Percentiles rank a stretch among this genome's conserved stretches.
These are phyloP conservation scores for Aricia artaxerxes DNA, from an alignment of 2,888 invertebrate species.

Conservation along the genomic window DNA sequence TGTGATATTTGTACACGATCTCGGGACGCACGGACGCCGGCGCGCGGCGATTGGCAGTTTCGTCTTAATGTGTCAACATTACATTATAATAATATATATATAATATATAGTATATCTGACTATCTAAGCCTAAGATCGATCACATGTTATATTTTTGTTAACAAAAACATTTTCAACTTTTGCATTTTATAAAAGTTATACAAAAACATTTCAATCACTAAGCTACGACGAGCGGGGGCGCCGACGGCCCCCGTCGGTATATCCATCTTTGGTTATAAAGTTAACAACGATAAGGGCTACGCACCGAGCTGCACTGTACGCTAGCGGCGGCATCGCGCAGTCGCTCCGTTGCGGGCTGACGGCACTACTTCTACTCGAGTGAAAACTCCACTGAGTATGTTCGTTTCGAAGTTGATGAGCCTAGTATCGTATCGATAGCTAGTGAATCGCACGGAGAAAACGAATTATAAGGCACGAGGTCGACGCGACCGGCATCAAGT, in stretches of 20 bases:
- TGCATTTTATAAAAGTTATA: slow-evolving; percentile 74
- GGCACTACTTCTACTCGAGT: slow-evolving; percentile 37
- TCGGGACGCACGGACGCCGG: slow-evolving; percentile 43
- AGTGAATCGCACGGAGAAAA: slow-evolving; percentile 69
- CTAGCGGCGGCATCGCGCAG: slow-evolving; percentile 34
- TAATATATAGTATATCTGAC: slow-evolving; percentile 47
- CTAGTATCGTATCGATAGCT: slow-evolving; percentile 49
- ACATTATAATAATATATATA: slow-evolving; percentile 34
- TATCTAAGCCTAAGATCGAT: slow-evolving; percentile 72
- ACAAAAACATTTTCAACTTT: slow-evolving; percentile 66
- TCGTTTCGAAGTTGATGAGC: slow-evolving; percentile 33
- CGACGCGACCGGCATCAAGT: slow-evolving; percentile 57
- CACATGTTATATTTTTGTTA: slow-evolving; percentile 69
- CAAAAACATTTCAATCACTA: slow-evolving; percentile 72
- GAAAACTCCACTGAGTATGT: slow-evolving; percentile 45
- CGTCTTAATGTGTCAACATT: slow-evolving; percentile 41
- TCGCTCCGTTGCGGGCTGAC: slow-evolving; percentile 33
- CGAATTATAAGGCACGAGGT: slow-evolving; percentile 73
- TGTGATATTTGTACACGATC: slow-evolving; percentile 48
- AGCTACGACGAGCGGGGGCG: slow-evolving; percentile 69
- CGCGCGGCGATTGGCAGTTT: slow-evolving; percentile 47
- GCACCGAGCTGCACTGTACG: slow-evolving; percentile 52
- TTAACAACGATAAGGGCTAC: slow-evolving; percentile 68
- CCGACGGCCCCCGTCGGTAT: slow-evolving; percentile 59
- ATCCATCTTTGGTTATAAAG: slow-evolving; percentile 77